These are phyloP conservation scores for Lutraria lutraria DNA, from an alignment of 2,888 invertebrate species.

Conservation along the genomic window DNA sequence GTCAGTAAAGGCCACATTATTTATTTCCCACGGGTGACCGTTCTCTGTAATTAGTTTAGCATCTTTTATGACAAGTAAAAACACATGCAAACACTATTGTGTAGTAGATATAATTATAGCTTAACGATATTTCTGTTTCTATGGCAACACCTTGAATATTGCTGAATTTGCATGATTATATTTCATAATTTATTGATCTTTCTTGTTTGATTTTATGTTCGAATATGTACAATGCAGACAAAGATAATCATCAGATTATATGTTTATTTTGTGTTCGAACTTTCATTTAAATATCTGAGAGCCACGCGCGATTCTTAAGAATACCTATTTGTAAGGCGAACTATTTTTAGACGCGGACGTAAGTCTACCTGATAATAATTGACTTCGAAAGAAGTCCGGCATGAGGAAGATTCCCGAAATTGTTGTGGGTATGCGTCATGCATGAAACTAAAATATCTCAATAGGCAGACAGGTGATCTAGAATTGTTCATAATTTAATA, in stretches of 20 bases:
- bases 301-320: background rate
- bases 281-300: background rate
- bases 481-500: background rate
- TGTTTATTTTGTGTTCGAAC: background rate
- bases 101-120: background rate
- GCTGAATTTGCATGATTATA: background rate
- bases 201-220: background rate
- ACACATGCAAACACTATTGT: background rate
- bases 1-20: too few relatives aligned
- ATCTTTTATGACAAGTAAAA: background rate
- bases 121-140: background rate
- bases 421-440: conserved; percentile 45
- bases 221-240: background rate
- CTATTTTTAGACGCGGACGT: conserved; percentile 55
- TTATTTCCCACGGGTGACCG: too few relatives aligned
- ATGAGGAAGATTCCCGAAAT: conserved; percentile 43
- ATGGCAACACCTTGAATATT: background rate
- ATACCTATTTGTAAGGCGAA: background rate
- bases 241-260: background rate
- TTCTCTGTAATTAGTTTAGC: conserved; percentile 15
- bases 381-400: conserved; percentile 32
- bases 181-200: background rate
- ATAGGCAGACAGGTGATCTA: conserved; percentile 3
- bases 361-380: conserved; percentile 39
- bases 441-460: background rate